Evolutionary conservation across 2,797 vertebrate genomes (phyloP).

Genomic region (Fistularia commersonii): DNA sequence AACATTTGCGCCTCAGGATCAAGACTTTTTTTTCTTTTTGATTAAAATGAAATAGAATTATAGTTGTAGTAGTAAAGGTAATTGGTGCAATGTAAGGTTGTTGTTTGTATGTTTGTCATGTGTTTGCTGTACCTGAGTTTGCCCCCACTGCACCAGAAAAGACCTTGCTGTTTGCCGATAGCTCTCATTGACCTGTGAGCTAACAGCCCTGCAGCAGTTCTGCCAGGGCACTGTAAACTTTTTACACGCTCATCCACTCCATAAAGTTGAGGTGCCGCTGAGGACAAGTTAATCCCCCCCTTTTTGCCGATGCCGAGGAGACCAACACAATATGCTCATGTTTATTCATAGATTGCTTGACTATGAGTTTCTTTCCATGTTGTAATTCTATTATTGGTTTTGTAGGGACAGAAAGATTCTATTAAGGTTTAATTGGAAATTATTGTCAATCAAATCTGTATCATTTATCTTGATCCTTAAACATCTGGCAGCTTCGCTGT

Average conservation of each 20-base stretch:
- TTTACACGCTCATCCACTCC: conserved; percentile 29
- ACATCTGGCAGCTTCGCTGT: too few species aligned
- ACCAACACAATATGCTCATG: not conserved
- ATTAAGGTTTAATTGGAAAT: too few species aligned
- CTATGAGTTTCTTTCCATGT: too few species aligned
- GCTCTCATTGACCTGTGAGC: conserved; percentile 36
- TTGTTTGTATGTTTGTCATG: conserved; percentile 6
- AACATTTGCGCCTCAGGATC: not conserved
- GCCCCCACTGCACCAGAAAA: conserved; percentile 15
- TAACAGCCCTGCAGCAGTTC: conserved; percentile 30
- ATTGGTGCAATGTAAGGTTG: too few species aligned
- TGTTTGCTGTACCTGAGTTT: conserved; percentile 13
- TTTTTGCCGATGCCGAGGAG: conserved; percentile 11
- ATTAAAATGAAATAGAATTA: too few species aligned
- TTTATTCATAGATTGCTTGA: too few species aligned
- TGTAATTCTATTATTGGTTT: too few species aligned
- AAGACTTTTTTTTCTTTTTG: too few species aligned
- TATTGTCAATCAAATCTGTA: too few species aligned
- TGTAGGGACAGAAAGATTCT: too few species aligned
- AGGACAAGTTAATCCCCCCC: conserved; percentile 1
- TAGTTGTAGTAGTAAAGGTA: too few species aligned
- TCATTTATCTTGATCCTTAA: too few species aligned
- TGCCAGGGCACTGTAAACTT: conserved; percentile 35
- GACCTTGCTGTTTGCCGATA: conserved; percentile 28
- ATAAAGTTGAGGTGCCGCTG: conserved; percentile 30